Base-by-base conservation (phyloP, 2,113 vertebrate genomes). In the Scartelaos histophorus region DNA sequence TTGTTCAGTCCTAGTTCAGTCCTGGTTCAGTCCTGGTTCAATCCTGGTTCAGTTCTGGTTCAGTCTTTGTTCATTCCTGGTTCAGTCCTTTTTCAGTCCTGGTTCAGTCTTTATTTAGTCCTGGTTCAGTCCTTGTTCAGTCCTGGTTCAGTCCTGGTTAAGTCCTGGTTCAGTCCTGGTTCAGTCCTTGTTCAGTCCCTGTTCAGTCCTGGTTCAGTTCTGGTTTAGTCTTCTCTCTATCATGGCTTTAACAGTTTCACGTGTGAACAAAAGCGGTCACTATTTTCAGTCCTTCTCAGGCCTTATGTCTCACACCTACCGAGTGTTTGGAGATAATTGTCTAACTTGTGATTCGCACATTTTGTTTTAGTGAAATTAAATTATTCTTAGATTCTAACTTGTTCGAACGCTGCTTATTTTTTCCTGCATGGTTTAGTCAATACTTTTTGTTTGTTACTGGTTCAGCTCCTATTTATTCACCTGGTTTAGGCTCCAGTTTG, bases 201-300 rank as follows among this genome's bases (percentile, higher is more conserved):
- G 35, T 38, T 9, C 7, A 38, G 35, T 38, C 35, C 35, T 38
- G 35, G 35, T 38, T 38, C 7, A 38, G 35, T 38, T 6, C 35
- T 38, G 35, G 35, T 38, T 38, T 38, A 38, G 25, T 25, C 73
- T n/a, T 60, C 70, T 19, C 2, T 65, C 17, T 38, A 49, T 58
- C 25, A 7, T 45, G 47, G 34, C 69, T 13, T 1, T 64, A 15
- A 16, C 16, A 25, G 38, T 45, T 56, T 82, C 67, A 62, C 81
- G 82, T 46, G 69, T 70, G 68, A 83, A 65, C 61, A 82, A 80
- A 66, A 80, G 61, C 71, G 66, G 75, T 69, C 78, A 71, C 70
- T 56, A n/a, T 29, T 57, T 35, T 2, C 0, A 38, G 61, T 66
- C 9, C 19, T 69, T 73, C 45, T 70, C 43, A 69, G 73, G 34